A percentile compares a stretch with the other conserved stretches of the same genome.
Conservation (phyloP, 1,140 invertebrate genomes). For the Ectropis grisescens region DNA sequence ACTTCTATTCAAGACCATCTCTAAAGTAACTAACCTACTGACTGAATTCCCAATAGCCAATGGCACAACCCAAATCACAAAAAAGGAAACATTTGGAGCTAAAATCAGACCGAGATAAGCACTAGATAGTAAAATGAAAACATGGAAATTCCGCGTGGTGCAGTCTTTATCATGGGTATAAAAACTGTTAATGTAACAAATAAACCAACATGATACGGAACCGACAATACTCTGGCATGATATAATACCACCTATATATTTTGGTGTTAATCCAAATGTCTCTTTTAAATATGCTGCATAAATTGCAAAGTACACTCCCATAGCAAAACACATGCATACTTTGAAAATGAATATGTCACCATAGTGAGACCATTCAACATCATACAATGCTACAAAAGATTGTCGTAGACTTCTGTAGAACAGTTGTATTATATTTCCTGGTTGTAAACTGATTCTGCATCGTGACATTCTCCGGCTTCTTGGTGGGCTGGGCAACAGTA, state of each 20-base stretch:
- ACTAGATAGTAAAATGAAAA: conserved; percentile 58
- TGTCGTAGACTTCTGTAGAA: conserved; percentile 56
- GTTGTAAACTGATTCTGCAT: no score
- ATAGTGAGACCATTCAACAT: conserved; percentile 69
- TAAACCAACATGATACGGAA: conserved; percentile 65
- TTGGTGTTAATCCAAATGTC: conserved; percentile 67
- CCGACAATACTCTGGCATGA: conserved; percentile 73
- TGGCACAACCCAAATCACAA: conserved; percentile 64
- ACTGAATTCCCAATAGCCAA: conserved; percentile 67
- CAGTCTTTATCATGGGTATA: conserved; percentile 60
- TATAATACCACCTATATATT: conserved; percentile 73
- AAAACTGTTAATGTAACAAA: conserved; percentile 66
- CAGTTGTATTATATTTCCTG: no score
- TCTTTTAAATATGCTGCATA: conserved; percentile 70
- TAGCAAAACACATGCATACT: conserved; percentile 67
- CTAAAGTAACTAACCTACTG: conserved; percentile 66
- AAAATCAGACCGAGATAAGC: conserved; percentile 59
- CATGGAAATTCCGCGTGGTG: conserved; percentile 62
- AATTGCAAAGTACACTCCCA: conserved; percentile 71
- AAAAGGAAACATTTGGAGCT: conserved; percentile 56
- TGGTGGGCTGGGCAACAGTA: no score
- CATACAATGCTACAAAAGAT: conserved; percentile 56
- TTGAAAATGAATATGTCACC: conserved; percentile 72
- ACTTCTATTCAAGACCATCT: conserved; percentile 69
- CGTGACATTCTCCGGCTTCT: no score